Evolutionary conservation across 2,797 vertebrate genomes (phyloP), one percentile per base, ranked within the genome.

Genomic region (Falco naumanni): DNA sequence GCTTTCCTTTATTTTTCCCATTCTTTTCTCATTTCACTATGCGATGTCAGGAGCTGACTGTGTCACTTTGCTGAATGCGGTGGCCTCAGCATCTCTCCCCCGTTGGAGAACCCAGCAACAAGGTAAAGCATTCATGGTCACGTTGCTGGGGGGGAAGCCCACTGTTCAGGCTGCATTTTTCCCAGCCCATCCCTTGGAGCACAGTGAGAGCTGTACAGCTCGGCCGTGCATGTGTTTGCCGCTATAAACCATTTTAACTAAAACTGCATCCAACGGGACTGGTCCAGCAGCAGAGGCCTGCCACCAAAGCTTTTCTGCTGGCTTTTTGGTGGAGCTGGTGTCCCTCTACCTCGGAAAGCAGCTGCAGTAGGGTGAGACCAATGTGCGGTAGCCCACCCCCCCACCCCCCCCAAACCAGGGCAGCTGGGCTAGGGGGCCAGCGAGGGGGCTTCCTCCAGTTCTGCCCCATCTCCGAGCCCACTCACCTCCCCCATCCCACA

Each of bases 201-300:
- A 7, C 15, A 5, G 60, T 1, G 1, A 7, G 51, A 53, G 34
- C 76, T 54, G 51, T 8, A 22, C 18, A 18, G 50, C 34, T 64
- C 4, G 1, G 50, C 56, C 11, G 0, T 5, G 10, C 41, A 13
- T 0, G 0, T 43, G 33, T 34, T 26, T 26, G n/a, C 75, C 83
- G 59, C 83, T 48, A 1, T 9, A 14, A 61, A 65, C 41, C 28
- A 5, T 59, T 80, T 53, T 2, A 50, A 41, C 60, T 37, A 26
- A 61, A 70, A 3, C 18, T 59, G 56, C 9, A 7, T 7, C 68
- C 24, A 8, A 2, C 5, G 34, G 64, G 82, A 37, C 75, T 15
- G 64, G 22, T 43, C 60, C 59, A 33, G 83, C 75, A 28, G 57
- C 69, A 21, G 43, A 22, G 64, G 16, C 37, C 33, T 8, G 51